Evolutionary conservation across 64 coral and sea anemone genomes (phyloP), one percentile per base, ranked within the genome.

Genomic region (Orbicella faveolata): DNA sequence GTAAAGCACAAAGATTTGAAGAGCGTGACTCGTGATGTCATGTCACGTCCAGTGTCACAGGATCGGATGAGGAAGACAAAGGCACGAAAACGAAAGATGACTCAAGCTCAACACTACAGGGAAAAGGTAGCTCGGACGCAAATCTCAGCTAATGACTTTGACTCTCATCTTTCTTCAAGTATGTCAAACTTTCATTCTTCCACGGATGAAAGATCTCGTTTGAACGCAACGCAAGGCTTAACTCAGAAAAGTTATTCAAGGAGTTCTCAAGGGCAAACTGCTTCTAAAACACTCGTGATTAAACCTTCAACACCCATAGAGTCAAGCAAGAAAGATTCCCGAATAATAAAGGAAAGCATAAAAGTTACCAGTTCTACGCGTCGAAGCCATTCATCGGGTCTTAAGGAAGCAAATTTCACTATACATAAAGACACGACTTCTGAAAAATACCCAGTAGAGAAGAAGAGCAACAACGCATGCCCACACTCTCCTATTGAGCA

Each of bases 401-500:
- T 25, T 2, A 41, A 52, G 1, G n/a, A 33, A 36, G 13, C 36
- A 23, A 39, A 67, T n/a, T 36, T 34, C 6, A 17, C 82, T 52
- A 37, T n/a, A 33, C 19, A 13, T 52, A 70, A 70, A n/a, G 55
- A 15, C 15, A 59, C 10, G 55, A 2, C 15, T 59, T 59, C 55
- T 59, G 15, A 14, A 59, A 82, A 19, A 1, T 18, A 36, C 34
- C 59, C 59, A 10, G 59, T 16, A 9, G 3, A 6, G 1, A 4
- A 9, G 5, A n/a, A 25, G 7, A 85, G 18, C 21, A 36, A 70
- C 30, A 85, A 36, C 36, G 23, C 34, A 9, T 93, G 92, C 36
- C 87, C 78, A 10, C 92, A 89, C 62, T 80, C 86, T 18, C 8
- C 72, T 15, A 26, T 83, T 39, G 13, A 88, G 53, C 30, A 18